phyloP scores from a whole-genome alignment of 2,888 invertebrate genomes.

The Drosophila greeni region DNA sequence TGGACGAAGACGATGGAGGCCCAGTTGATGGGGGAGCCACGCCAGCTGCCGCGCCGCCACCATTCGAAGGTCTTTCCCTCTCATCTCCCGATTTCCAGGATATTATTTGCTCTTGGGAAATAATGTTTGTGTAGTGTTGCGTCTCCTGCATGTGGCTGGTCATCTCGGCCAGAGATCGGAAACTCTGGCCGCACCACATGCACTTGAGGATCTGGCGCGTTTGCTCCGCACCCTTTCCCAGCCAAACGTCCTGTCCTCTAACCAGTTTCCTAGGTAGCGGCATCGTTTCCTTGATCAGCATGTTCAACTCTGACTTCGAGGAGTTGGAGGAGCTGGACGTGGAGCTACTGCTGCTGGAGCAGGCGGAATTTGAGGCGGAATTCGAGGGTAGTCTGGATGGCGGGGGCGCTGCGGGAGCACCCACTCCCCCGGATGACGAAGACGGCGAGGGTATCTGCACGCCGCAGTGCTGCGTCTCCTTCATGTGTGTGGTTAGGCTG shows the following conservation, averaged over 20 bases:
- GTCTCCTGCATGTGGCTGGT: slow-evolving; percentile 99
- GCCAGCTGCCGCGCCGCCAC: slow-evolving; percentile 50
- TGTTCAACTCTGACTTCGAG: slow-evolving; percentile 88
- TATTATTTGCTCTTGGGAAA: slow-evolving; percentile 97
- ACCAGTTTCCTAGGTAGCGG: slow-evolving; percentile 96
- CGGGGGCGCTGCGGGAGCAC: slow-evolving; percentile 6
- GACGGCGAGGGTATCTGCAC: slow-evolving; percentile 85
- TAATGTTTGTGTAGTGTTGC: slow-evolving; percentile 98
- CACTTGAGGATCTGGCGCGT: slow-evolving; percentile 97
- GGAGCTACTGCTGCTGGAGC: slow-evolving; percentile 77
- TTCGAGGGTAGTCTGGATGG: slow-evolving; percentile 52
- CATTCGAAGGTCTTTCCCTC: slow-evolving; percentile 78
- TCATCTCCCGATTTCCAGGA: slow-evolving; percentile 95
- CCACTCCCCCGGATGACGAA: slow-evolving; percentile 24
- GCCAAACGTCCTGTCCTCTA: slow-evolving; percentile 98
- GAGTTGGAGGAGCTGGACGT: slow-evolving; percentile 82
- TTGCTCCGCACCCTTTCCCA: slow-evolving; percentile 98
- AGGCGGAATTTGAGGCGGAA: slow-evolving; percentile 77
- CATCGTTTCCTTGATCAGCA: slow-evolving; percentile 95
- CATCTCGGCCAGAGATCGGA: slow-evolving; percentile 97
- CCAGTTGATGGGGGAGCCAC: slow-evolving; percentile 10
- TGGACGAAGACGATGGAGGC: slow-evolving; percentile 6
- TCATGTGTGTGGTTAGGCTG: slow-evolving; percentile 97
- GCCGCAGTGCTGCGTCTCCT: slow-evolving; percentile 97
- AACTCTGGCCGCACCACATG: slow-evolving; percentile 99